Conservation (phyloP, 2,797 vertebrate genomes). For the Artibeus jamaicensis region DNA sequence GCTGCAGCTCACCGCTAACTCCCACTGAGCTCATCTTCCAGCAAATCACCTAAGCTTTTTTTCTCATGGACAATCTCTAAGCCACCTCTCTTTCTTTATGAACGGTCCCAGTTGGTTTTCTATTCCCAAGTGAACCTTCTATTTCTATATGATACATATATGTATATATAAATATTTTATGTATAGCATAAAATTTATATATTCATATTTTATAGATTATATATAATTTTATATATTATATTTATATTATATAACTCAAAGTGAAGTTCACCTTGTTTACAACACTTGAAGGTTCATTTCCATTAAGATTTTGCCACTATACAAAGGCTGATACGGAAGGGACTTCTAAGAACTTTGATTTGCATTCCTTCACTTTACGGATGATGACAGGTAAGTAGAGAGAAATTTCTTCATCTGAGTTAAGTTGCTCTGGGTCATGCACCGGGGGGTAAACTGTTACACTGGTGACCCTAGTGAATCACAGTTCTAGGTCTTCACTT, state of each 20-base stretch:
- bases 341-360: neutral
- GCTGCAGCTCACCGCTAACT: neutral
- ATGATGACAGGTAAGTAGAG: neutral
- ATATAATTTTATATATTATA: neutral
- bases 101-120: neutral
- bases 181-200: neutral
- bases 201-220: neutral
- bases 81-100: neutral
- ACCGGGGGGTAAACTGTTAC: rapidly evolving
- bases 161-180: neutral
- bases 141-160: neutral
- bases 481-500: neutral
- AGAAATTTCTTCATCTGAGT: neutral
- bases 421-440: neutral
- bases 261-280: neutral
- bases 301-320: neutral
- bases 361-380: neutral
- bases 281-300: neutral
- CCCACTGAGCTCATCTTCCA: neutral
- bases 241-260: neutral
- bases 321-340: neutral
- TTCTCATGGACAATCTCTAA: neutral
- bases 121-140: neutral
- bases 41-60: neutral
- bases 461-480: neutral